phyloP scores from a whole-genome alignment of 2,797 vertebrate genomes.

The Labeo calbasu region DNA sequence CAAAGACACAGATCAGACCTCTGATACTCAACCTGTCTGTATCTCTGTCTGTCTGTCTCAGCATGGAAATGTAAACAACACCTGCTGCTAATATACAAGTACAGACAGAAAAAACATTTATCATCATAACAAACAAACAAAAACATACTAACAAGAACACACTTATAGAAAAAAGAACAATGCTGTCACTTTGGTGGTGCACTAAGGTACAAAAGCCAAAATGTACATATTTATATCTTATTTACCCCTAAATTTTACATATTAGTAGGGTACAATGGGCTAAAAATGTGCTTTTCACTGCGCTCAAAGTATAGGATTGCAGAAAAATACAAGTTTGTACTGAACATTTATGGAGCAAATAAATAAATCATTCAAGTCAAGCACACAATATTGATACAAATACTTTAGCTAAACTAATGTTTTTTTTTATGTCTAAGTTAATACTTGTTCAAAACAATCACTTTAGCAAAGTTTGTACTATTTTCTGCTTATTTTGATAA shows the following conservation, averaged over 20 bases:
- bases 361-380: no score
- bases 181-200: not conserved
- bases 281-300: no score
- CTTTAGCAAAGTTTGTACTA: no score
- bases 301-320: no score
- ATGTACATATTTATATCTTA: not conserved
- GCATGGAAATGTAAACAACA: constrained; percentile 10
- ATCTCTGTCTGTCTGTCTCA: not conserved
- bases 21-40: constrained; percentile 10
- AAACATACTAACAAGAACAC: not conserved
- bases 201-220: not conserved
- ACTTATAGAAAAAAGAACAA: not conserved
- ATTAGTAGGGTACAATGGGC: no score
- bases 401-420: no score
- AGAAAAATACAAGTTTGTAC: no score
- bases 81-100: not conserved
- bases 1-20: not conserved
- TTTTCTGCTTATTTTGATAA: no score
- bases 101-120: not conserved
- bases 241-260: not conserved
- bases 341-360: no score
- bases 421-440: no score
- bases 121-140: not conserved
- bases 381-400: no score
- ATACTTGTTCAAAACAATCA: no score